Evolutionary conservation across 2,797 vertebrate species (phyloP).

Genomic region (Apogon hyalosoma): DNA sequence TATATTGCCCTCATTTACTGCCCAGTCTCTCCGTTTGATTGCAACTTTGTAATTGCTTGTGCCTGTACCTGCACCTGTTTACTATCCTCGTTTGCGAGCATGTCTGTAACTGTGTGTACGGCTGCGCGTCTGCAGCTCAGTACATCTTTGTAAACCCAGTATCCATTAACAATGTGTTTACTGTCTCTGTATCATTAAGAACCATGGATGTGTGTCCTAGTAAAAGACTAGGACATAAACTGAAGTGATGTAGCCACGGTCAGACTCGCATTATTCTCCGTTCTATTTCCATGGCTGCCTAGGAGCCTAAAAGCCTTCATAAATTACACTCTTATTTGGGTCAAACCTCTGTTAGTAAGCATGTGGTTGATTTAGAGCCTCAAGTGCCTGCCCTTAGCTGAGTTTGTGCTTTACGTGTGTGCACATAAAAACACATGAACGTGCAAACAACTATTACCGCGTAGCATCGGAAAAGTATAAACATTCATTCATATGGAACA

Average conservation of each 20-base stretch:
- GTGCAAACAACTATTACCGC: slow-evolving; percentile 21
- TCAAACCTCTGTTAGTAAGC: slow-evolving; percentile 81
- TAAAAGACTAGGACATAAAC: slow-evolving; percentile 78
- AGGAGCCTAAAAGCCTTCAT: slow-evolving; percentile 82
- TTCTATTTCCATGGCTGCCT: slow-evolving; percentile 75
- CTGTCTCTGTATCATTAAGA: slow-evolving; percentile 74
- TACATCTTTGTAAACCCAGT: slow-evolving; percentile 54
- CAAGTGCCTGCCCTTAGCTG: slow-evolving; percentile 38
- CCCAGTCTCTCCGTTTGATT: slow-evolving; percentile 32
- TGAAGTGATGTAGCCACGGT: slow-evolving; percentile 70
- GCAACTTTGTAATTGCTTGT: slow-evolving; percentile 31
- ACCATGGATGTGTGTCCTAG: slow-evolving; percentile 65
- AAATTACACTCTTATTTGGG: slow-evolving; percentile 82
- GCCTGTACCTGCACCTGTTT: slow-evolving; percentile 42
- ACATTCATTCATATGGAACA: slow-evolving; percentile 33
- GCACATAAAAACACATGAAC: background rate
- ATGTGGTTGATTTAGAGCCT: slow-evolving; percentile 73
- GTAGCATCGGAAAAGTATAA: slow-evolving; percentile 32
- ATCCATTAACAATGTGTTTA: slow-evolving; percentile 76
- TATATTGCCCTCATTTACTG: slow-evolving; percentile 32
- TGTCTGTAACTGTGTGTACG: slow-evolving; percentile 24
- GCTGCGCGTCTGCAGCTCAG: slow-evolving; percentile 30
- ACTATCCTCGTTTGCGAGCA: slow-evolving; percentile 27
- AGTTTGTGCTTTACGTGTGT: slow-evolving; percentile 27
- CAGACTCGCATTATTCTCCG: slow-evolving; percentile 78